Evolutionary conservation across 2,888 invertebrate genomes (phyloP), one percentile per base, ranked within the genome.

Genomic region (Tillus elongatus): DNA sequence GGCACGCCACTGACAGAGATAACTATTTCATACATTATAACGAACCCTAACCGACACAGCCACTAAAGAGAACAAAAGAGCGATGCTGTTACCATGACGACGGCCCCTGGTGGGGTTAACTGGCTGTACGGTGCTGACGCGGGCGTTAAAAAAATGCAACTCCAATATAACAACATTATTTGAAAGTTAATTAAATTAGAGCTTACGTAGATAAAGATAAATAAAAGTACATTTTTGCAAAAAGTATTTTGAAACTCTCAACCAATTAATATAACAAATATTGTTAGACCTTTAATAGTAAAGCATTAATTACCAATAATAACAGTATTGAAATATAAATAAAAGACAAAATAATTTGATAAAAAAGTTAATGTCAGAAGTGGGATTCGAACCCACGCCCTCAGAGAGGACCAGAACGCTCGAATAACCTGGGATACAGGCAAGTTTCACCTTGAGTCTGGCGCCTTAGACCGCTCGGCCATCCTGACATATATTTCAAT

Each of bases 401-500:
- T 60, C 65, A 64, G 56, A 64, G 65, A 61, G 64, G 63, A 64
- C 63, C 62, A 63, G 61, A 63, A 63, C 51, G 58, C 63, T 59
- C 63, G 40, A 37, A 42, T 39, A 42, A 40, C 47, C 40, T 43
- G 42, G 36, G 13, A 6, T 26, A 33, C 46, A 45, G 55, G 55
- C 55, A 58, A 57, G 58, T 33, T 49, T 19, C 24, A 56, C 56
- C 59, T 59, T 59, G 59, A 58, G 59, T 59, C 59, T 59, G 59
- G 73, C 85, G 84, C 84, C 84, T 85, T 85, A 82, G 84, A 85
- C 84, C 84, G 79, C 84, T 84, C 81, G 81, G 81, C 81, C 82
- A 82, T 81, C 79, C 80, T 82, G 81, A 82, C 81, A 51, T 47
- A 33, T n/a, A n/a, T n/a, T n/a, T n/a, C 36, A n/a, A 24, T 6